A percentile compares a stretch with the other conserved stretches of the same genome.
Conservation (phyloP, 2,888 invertebrate genomes). For the Erebia ligea region DNA sequence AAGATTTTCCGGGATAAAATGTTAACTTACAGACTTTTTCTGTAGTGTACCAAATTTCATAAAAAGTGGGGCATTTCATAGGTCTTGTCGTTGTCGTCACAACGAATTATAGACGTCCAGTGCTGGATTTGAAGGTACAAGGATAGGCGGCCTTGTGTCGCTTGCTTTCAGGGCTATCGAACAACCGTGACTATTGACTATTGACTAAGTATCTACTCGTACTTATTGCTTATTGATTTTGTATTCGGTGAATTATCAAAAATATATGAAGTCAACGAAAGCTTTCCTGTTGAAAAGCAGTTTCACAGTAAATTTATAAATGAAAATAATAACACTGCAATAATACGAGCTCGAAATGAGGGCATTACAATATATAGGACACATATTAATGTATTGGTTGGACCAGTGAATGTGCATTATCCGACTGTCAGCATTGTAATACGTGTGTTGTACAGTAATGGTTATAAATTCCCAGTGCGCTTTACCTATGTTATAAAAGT, state of each 20-base stretch:
- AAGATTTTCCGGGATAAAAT: too few species aligned
- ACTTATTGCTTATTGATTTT: not conserved
- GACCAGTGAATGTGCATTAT: slow-evolving; percentile 3
- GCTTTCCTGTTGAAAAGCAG: not conserved
- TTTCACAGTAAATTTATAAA: slow-evolving; percentile 3
- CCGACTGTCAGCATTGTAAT: slow-evolving; percentile 9
- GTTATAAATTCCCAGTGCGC: not conserved
- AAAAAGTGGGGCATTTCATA: too few species aligned
- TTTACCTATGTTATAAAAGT: too few species aligned
- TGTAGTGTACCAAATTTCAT: too few species aligned
- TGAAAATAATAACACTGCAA: not conserved
- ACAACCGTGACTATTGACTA: too few species aligned
- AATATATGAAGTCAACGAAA: not conserved
- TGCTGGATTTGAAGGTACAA: too few species aligned
- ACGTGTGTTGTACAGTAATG: slow-evolving; percentile 1
- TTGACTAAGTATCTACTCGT: too few species aligned
- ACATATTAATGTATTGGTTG: not conserved
- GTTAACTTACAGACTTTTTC: too few species aligned
- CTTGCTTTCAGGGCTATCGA: too few species aligned
- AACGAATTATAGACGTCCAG: too few species aligned
- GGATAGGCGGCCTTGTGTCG: too few species aligned
- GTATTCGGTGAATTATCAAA: not conserved
- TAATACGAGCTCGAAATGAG: slow-evolving; percentile 3
- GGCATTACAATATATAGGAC: not conserved
- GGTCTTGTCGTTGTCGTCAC: too few species aligned